These are phyloP conservation scores for Lordiphosa collinella DNA, from an alignment of 1,140 invertebrate genomes.

Conservation along the genomic window DNA sequence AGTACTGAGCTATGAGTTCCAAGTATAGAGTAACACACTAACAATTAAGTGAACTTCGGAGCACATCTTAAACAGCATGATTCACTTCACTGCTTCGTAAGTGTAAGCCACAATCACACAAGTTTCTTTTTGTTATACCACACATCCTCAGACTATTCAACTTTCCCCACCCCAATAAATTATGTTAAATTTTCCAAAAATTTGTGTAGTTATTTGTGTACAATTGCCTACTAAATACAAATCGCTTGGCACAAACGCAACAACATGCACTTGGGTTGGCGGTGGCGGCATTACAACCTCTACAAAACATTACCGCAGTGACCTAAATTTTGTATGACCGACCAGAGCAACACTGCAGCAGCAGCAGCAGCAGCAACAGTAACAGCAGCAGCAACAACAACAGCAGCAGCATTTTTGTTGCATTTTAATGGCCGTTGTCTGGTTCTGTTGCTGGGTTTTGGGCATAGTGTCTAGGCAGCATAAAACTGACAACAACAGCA, in stretches of 20 bases:
- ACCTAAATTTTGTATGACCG: slow-evolving; percentile 56
- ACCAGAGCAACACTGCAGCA: slow-evolving; percentile 15
- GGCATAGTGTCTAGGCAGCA: slow-evolving; percentile 53
- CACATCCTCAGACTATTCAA: no score
- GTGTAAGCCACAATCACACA: no score
- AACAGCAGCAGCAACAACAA: slow-evolving; percentile 22
- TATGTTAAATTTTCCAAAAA: no score
- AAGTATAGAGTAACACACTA: no score
- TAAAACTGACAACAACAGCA: slow-evolving; percentile 72
- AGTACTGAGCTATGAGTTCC: no score
- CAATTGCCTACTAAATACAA: background rate
- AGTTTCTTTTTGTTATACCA: no score
- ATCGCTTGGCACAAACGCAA: slow-evolving; percentile 1
- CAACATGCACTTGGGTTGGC: slow-evolving; percentile 12
- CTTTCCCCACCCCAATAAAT: no score
- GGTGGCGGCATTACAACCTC: slow-evolving; percentile 33
- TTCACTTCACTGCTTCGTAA: no score
- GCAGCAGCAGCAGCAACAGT: slow-evolving; percentile 12
- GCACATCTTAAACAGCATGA: no score
- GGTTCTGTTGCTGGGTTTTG: background rate
- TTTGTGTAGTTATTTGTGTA: no score
- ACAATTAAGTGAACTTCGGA: no score
- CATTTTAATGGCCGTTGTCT: slow-evolving; percentile 58
- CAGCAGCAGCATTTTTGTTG: slow-evolving; percentile 35
- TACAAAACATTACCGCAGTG: slow-evolving; percentile 75